Evolutionary conservation across 2,113 vertebrate species (phyloP), one percentile per base, ranked within the genome.

Genomic region (Myxocyprinus asiaticus): DNA sequence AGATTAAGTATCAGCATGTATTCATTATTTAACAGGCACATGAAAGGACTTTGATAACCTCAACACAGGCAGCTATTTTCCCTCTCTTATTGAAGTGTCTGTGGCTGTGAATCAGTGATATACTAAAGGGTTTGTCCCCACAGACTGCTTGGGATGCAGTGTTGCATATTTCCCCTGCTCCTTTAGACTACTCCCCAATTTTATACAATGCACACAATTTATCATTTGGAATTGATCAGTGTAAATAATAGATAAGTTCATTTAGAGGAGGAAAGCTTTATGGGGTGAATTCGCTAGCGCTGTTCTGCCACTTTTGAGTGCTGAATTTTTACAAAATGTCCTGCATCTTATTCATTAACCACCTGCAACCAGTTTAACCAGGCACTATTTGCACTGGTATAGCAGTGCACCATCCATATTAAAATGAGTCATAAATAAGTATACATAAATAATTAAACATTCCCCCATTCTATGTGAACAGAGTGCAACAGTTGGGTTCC

Each of bases 1-100:
- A 84, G 79, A 84, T 84, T 81, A 84, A 76, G 80, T 83, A 84
- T 84, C 83, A 84, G 82, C 63, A 33, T 77, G 69, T 76, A 81
- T 86, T 78, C 67, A 82, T 86, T 82, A 86, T 86, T 82, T 75
- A 86, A 78, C 65, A 68, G 75, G 78, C 74, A 76, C 77, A 82
- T 76, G 70, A 83, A 82, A 84, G 73, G 80, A 81, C 80, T 82
- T 82, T 80, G 82, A 83, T 81, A 81, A 70, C 79, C 67, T 82
- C 78, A 59, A 74, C 75, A 85, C 81, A 82, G 73, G 75, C 81
- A 74, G 77, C 73, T 78, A 70, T 74, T 82, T 76, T 75, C 62
- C 71, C 67, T 67, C 22, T 33, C 79, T 45, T 48, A 47, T 81
- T 79, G 71, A 70, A 44, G 59, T 44, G 76, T 82, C 77, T 80